Evolutionary conservation across 1,140 invertebrate species (phyloP).

Genomic region (Trigoniulus corallinus): DNA sequence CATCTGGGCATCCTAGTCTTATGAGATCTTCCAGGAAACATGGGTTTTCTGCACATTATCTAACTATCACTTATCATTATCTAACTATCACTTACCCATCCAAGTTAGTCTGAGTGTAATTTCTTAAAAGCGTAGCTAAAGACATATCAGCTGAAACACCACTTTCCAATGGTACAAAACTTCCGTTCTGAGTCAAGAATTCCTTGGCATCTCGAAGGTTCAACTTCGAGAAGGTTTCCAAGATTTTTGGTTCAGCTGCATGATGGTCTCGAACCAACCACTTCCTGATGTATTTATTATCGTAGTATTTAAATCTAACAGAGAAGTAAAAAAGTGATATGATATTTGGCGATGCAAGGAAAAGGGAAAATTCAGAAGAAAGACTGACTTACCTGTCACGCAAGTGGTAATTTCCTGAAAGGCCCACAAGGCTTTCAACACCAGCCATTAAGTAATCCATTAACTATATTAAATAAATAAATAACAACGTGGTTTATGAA

Average conservation of each 20-base stretch:
- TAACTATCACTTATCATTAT: too few species aligned
- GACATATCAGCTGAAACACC: slow-evolving; percentile 61
- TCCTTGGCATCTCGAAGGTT: slow-evolving; percentile 86
- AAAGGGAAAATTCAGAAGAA: background rate
- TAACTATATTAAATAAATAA: slow-evolving; percentile 38
- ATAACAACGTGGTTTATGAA: background rate
- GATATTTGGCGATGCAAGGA: background rate
- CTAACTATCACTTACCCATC: too few species aligned
- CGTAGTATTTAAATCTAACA: slow-evolving; percentile 74
- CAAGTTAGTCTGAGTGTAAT: slow-evolving; percentile 39
- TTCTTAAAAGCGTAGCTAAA: slow-evolving; percentile 74
- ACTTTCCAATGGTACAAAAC: slow-evolving; percentile 52
- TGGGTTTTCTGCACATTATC: too few species aligned
- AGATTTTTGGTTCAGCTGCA: slow-evolving; percentile 80
- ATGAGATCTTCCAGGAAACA: too few species aligned
- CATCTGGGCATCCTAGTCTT: too few species aligned
- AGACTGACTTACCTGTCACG: slow-evolving; percentile 55
- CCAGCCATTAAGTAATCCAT: slow-evolving; percentile 95
- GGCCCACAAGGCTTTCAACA: slow-evolving; percentile 83
- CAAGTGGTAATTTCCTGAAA: slow-evolving; percentile 84
- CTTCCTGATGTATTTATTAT: slow-evolving; percentile 81
- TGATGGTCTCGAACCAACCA: slow-evolving; percentile 63
- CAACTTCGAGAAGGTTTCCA: slow-evolving; percentile 84
- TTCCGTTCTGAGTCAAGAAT: slow-evolving; percentile 63
- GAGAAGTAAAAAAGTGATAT: slow-evolving; percentile 10